Evolutionary conservation across 2,797 vertebrate genomes (phyloP).

Genomic region (Chiloscyllium punctatum): DNA sequence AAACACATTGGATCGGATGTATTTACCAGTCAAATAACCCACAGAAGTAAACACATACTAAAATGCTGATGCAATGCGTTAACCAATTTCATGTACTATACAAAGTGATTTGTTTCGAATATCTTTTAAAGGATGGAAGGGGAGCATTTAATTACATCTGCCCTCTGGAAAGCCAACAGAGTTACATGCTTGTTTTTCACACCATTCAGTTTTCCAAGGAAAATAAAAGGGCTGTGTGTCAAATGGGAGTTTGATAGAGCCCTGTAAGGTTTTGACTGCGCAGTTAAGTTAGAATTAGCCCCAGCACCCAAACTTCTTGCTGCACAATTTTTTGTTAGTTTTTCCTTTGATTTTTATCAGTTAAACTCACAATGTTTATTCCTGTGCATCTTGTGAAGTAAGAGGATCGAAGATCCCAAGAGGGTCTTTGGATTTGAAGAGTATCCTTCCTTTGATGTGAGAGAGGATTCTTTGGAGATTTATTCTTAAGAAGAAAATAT

Average conservation of each 20-base stretch:
- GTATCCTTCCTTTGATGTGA: not conserved
- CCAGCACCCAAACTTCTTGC: not conserved
- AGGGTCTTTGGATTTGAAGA: constrained; percentile 31
- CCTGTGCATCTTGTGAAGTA: not conserved
- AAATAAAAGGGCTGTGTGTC: not conserved
- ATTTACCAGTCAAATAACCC: not conserved
- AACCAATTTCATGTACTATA: not conserved
- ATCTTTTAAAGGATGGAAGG: not conserved
- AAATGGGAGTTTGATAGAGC: not conserved
- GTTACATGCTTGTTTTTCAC: not conserved
- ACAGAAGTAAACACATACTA: not conserved
- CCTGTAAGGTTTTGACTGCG: not conserved
- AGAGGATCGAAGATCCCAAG: not conserved
- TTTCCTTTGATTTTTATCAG: constrained; percentile 12
- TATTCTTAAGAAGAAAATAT: not conserved
- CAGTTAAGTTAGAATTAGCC: not conserved
- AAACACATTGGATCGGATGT: not conserved
- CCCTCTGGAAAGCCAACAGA: not conserved
- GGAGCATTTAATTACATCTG: not conserved
- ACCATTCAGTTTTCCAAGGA: not conserved
- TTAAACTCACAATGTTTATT: not conserved
- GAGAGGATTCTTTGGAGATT: constrained; percentile 12
- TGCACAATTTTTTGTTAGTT: not conserved
- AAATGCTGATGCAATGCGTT: not conserved
- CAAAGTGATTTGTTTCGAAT: not conserved